A percentile compares a stretch with the other conserved stretches of the same genome.
Evolutionary conservation across 2,888 invertebrate species (phyloP).

Genomic region (Melolontha melolontha): DNA sequence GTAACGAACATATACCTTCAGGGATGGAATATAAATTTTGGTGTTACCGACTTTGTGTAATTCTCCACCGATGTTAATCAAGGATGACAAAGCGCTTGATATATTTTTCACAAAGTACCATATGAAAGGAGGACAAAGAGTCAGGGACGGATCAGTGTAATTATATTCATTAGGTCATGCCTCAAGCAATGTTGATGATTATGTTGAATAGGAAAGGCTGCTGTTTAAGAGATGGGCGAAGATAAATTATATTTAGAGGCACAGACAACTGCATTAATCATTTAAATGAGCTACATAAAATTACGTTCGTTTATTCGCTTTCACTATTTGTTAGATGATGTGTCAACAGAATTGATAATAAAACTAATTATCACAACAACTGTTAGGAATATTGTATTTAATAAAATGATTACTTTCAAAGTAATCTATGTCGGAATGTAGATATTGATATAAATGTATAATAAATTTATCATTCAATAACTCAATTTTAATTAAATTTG

Average conservation of each 20-base stretch:
- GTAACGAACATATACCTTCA: neutral
- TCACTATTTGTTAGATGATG: conserved; percentile 8
- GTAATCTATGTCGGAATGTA: neutral
- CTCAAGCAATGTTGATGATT: conserved; percentile 23
- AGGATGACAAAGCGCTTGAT: conserved; percentile 27
- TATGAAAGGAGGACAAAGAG: conserved; percentile 22
- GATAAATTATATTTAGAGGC: conserved; percentile 25
- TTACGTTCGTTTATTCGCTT: conserved; percentile 16
- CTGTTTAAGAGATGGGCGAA: conserved; percentile 19
- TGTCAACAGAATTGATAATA: conserved; percentile 22
- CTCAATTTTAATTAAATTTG: too few species aligned
- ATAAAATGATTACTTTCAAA: conserved; percentile 15
- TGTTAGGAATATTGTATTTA: conserved; percentile 22
- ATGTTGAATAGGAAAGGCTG: conserved; percentile 21
- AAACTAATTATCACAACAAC: conserved; percentile 25
- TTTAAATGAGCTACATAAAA: conserved; percentile 29
- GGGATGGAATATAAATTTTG: conserved; percentile 15
- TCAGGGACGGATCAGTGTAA: conserved; percentile 15
- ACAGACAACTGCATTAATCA: conserved; percentile 31
- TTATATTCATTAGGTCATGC: conserved; percentile 16
- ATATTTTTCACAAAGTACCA: conserved; percentile 4
- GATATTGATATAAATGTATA: too few species aligned
- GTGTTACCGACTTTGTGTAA: conserved; percentile 5
- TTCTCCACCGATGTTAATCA: conserved; percentile 18
- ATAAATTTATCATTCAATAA: too few species aligned